These are phyloP conservation scores for Popillia japonica DNA, from an alignment of 1,140 invertebrate species.

Conservation along the genomic window DNA sequence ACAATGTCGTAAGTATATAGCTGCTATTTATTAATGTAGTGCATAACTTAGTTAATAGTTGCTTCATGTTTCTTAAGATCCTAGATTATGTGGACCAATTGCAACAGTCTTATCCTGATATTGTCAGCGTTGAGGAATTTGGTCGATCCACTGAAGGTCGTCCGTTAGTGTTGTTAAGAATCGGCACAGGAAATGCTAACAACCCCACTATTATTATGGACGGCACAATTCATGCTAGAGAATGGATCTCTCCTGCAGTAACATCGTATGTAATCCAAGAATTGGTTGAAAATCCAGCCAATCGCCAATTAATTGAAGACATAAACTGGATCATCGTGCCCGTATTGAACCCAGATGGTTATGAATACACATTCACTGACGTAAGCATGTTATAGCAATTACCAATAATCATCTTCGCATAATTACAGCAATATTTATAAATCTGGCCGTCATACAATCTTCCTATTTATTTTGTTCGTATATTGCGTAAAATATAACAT, in stretches of 20 bases:
- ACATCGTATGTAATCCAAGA: conserved; percentile 71
- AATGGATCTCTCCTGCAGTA: conserved; percentile 75
- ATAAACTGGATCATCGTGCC: conserved; percentile 72
- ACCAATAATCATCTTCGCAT: no score
- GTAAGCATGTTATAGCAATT: conserved; percentile 32
- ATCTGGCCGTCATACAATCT: no score
- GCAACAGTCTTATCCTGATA: conserved; percentile 58
- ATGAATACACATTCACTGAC: conserved; percentile 66
- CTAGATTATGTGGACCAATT: conserved; percentile 60
- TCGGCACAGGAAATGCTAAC: conserved; percentile 50
- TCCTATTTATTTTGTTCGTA: no score
- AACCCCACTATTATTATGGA: conserved; percentile 70
- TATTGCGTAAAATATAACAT: no score
- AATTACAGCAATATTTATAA: no score
- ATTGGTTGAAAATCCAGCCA: conserved; percentile 63
- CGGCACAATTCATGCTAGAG: conserved; percentile 71
- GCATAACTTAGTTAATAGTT: conserved; percentile 44
- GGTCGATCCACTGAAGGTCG: conserved; percentile 70
- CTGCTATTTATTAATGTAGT: conserved; percentile 63
- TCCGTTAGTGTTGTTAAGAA: conserved; percentile 52
- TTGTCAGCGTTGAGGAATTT: conserved; percentile 62
- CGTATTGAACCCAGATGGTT: conserved; percentile 74
- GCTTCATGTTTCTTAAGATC: conserved; percentile 63
- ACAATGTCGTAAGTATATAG: conserved; percentile 63
- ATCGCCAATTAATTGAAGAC: conserved; percentile 63